Evolutionary conservation across 2,797 vertebrate species (phyloP), one percentile per base, ranked within the genome.

Genomic region (Megaceryle alcyon): DNA sequence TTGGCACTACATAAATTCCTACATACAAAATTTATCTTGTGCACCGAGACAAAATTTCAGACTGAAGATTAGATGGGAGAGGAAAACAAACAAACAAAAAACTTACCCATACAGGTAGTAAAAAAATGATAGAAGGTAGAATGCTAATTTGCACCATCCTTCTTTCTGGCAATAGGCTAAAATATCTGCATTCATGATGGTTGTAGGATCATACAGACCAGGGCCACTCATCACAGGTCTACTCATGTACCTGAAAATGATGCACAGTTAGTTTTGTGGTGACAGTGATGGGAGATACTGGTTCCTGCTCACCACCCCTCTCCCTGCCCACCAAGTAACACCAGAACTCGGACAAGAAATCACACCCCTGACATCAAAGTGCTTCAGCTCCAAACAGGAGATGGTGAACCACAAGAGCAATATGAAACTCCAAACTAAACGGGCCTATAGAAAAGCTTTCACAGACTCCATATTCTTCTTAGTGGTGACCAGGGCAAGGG

Each of bases 131-230:
- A 99, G 98, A 91, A 99, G 99, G 98, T 99, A 99, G 98, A 99
- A 99, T 46, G 99, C 99, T 97, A 99, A 98, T 97, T 99, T 99
- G 98, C 99, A 99, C 99, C 99, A 99, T 97, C 99, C 99, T 97
- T 99, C 99, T 97, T 99, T 99, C 98, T 99, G 99, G 99, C 99
- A 99, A 97, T 99, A 99, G 13, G 99, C 99, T 98, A 99, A 97
- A 97, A 99, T 99, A 97, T 99, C 99, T 65, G 99, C 99, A 19
- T 99, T 99, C 99, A 99, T 99, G 97, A 99, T 99, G 96, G 99
- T 99, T 10, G 99, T 99, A 2, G 99, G 99, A 92, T 99, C 99
- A 44, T 99, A 99, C 57, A 99, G 99, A 68, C 99, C 99, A 5
- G 99, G 99, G 89, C 98, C 98, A 39, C 99, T 99, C 99, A 99